Conservation (phyloP, 1,140 invertebrate species). For the Drosophila hydei region DNA sequence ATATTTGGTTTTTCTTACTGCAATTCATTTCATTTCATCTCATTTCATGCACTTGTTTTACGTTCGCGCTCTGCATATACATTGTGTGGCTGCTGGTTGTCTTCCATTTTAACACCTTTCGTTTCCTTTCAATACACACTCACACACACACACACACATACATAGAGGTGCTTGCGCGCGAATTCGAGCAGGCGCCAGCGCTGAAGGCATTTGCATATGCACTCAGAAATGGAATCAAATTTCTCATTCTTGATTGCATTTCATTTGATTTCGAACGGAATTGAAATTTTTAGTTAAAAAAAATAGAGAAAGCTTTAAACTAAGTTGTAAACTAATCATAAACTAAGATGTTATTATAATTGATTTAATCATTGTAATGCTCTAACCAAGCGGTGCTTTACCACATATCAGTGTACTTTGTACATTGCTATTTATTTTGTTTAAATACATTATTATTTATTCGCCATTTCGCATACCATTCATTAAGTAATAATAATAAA, state of each 20-base stretch:
- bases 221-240: conserved; percentile 57
- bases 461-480: conserved; percentile 39
- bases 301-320: not conserved
- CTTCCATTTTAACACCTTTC: conserved; percentile 59
- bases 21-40: conserved; percentile 34
- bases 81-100: conserved; percentile 21
- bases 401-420: conserved; percentile 3
- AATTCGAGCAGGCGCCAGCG: not conserved
- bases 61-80: conserved; percentile 6
- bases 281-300: not conserved
- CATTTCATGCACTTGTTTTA: conserved; percentile 40
- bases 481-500: conserved; percentile 45
- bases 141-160: conserved; percentile 10
- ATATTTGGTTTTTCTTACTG: conserved; percentile 13
- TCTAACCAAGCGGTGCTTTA: conserved; percentile 20
- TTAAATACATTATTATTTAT: conserved; percentile 17
- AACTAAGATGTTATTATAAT: conserved; percentile 6
- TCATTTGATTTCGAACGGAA: conserved; percentile 27
- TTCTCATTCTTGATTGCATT: conserved; percentile 20
- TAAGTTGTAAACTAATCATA: conserved; percentile 3
- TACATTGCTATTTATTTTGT: conserved; percentile 2
- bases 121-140: conserved; percentile 13
- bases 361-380: not conserved
- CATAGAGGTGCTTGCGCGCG: not conserved
- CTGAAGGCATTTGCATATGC: conserved; percentile 7